Evolutionary conservation across 2,797 vertebrate species (phyloP), one percentile per base, ranked within the genome.

Genomic region (Coracias cyanogaster): DNA sequence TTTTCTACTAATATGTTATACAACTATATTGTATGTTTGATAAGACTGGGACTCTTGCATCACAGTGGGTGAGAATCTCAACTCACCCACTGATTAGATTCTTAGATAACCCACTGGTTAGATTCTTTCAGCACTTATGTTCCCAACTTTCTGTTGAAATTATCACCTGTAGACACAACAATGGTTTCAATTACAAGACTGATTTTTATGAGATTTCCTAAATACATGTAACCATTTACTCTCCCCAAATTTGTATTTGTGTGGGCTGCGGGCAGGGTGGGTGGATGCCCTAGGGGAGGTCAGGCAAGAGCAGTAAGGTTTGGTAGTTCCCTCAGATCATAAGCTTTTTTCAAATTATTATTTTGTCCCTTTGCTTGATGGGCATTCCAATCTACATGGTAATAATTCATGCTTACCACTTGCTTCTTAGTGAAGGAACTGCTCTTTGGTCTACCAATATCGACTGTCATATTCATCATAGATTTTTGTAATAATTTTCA

Each of bases 201-300:
- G 57, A 57, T 82, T 76, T 70, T 88, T 51, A 12, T 64, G 45
- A 64, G 16, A 18, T 65, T 86, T 86, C 33, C 43, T 72, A 55
- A 61, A 65, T 2, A n/a, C 2, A 0, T 4, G 2, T 76, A 69
- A 8, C 17, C 15, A 22, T 78, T 88, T 77, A 51, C 4, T 43
- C 4, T 62, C 2, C 22, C 10, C 20, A 77, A 57, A 48, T n/a
- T n/a, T 0, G 0, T 52, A 21, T 37, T 65, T 62, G 11, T 61
- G 15, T 26, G 24, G 21, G 13, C 19, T 49, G 10, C 1, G 7
- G 35, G 12, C 33, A 84, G 14, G 7, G 22, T 69, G 19, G 26
- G 21, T 49, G 12, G 5, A 33, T 82, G 21, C 31, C 22, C 14
- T 31, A 22, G 18, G 17, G 16, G 7, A 41, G 16, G 13, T 61